Percentiles rank a stretch among this genome's conserved stretches.
phyloP scores from a whole-genome alignment of 2,888 invertebrate species.

The Anticlea derivata region DNA sequence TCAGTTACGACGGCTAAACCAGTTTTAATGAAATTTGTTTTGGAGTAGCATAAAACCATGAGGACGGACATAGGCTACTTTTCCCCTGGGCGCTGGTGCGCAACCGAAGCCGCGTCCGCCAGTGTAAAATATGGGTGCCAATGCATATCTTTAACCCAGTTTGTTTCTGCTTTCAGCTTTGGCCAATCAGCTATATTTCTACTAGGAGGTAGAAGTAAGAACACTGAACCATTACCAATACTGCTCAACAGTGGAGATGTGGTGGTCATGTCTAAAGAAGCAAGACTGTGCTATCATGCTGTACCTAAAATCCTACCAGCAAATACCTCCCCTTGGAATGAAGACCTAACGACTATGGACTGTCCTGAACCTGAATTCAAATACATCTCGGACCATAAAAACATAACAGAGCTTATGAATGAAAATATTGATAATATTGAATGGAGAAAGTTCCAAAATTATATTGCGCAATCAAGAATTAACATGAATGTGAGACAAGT shows the following conservation, averaged over 20 bases:
- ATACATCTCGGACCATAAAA: slow-evolving; percentile 48
- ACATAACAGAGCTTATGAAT: slow-evolving; percentile 45
- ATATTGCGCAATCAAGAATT: slow-evolving; percentile 90
- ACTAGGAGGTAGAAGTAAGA: slow-evolving; percentile 91
- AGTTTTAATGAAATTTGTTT: too few relatives aligned
- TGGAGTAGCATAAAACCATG: too few relatives aligned
- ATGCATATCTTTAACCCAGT: slow-evolving; percentile 7
- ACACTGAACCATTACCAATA: slow-evolving; percentile 87
- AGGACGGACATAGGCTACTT: too few relatives aligned
- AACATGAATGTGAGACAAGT: slow-evolving; percentile 98
- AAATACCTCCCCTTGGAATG: slow-evolving; percentile 74
- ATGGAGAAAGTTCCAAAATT: slow-evolving; percentile 84
- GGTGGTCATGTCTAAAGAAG: slow-evolving; percentile 93
- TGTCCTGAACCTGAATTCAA: slow-evolving; percentile 42
- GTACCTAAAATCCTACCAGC: slow-evolving; percentile 92
- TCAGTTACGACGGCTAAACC: too few relatives aligned
- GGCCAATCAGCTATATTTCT: slow-evolving; percentile 98
- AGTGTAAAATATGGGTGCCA: too few relatives aligned
- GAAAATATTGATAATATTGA: slow-evolving; percentile 50
- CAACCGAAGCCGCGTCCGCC: too few relatives aligned
- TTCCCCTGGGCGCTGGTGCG: too few relatives aligned
- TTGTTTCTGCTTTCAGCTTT: slow-evolving; percentile 86
- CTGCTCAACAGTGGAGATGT: slow-evolving; percentile 95
- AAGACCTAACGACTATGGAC: slow-evolving; percentile 30
- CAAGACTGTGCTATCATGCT: slow-evolving; percentile 95